phyloP scores from a whole-genome alignment of 2,888 invertebrate species.

The Cryptocephalus moraei region DNA sequence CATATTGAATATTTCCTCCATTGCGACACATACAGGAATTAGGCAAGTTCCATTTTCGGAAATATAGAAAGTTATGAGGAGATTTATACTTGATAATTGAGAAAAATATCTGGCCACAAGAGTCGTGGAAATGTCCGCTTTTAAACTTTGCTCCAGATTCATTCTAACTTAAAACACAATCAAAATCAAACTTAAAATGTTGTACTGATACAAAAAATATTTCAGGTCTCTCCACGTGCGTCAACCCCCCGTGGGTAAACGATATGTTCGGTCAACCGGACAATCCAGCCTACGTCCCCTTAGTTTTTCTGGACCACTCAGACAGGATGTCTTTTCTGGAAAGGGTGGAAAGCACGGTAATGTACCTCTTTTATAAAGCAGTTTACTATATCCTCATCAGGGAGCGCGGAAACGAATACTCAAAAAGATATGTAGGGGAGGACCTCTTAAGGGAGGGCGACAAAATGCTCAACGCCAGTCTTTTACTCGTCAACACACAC shows the following conservation, averaged over 20 bases:
- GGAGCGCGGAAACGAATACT: slow-evolving; percentile 17
- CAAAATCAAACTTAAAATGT: no score
- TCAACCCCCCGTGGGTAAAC: slow-evolving; percentile 35
- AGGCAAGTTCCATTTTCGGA: no score
- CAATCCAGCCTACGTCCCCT: slow-evolving; percentile 41
- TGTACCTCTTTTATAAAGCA: slow-evolving; percentile 15
- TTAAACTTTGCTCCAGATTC: no score
- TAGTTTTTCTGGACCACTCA: slow-evolving; percentile 35
- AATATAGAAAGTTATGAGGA: no score
- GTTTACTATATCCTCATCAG: slow-evolving; percentile 18
- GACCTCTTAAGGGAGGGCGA: slow-evolving; percentile 30
- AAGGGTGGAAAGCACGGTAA: slow-evolving; percentile 37
- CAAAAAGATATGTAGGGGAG: slow-evolving; percentile 24
- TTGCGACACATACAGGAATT: no score
- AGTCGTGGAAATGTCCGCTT: no score
- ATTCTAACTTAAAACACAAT: no score
- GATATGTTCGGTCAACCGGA: slow-evolving; percentile 41
- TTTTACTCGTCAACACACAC: slow-evolving; percentile 42
- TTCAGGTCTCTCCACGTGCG: slow-evolving; percentile 38
- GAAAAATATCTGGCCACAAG: no score
- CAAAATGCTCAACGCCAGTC: slow-evolving; percentile 38
- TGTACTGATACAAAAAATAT: background rate
- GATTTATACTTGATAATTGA: no score
- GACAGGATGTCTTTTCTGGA: slow-evolving; percentile 30
- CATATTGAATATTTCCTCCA: no score